Base-by-base conservation (phyloP, 1,140 invertebrate species). In the Ostrea denselamellosa region DNA sequence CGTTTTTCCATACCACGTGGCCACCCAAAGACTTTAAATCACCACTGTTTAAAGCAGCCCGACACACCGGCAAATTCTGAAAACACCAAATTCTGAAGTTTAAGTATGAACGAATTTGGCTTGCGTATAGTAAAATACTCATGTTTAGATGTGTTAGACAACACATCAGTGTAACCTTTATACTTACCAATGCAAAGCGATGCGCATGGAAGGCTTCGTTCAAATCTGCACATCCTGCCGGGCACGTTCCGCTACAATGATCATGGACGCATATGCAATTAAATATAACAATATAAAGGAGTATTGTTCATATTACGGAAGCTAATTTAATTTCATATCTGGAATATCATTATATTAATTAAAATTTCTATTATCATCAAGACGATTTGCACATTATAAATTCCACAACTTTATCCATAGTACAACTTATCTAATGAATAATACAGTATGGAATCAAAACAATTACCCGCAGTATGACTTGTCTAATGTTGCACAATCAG, bases 1-100 rank as follows among this genome's bases (percentile, higher is more conserved):
- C 86, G 71, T 87, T 87, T 87, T 84, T 87, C 86, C 86, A 87
- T 5, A 87, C 82, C 22, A 87, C 62, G 53, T 87, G 86, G n/a
- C 86, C 86, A 17, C 86, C 86, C 17, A 56, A 85, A 51, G 82
- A 83, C 28, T 56, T 71, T 44, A 84, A 14, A n/a, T 54, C 82
- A 71, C 86, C 86, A 54, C 58, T 77, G 34, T 87, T 87, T 34
- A 87, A 83, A 10, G 86, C 86, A 10, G 86, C 82, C 44, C 86
- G 51, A 85, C 86, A 87, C 12, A 87, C 83, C 8, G 86, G 86
- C 56, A 87, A 85, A 77, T 87, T 87, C 86, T 65, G 62, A 19
- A 87, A 65, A 14, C 22, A 5, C 28, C 62, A 7, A 84, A 34
- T 25, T 28, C 17, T 34, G 28, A 34, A 28, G 2, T 9, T 68